phyloP scores from a whole-genome alignment of 92 coral and sea anemone genomes.

The Zoanthus sansibaricus region DNA sequence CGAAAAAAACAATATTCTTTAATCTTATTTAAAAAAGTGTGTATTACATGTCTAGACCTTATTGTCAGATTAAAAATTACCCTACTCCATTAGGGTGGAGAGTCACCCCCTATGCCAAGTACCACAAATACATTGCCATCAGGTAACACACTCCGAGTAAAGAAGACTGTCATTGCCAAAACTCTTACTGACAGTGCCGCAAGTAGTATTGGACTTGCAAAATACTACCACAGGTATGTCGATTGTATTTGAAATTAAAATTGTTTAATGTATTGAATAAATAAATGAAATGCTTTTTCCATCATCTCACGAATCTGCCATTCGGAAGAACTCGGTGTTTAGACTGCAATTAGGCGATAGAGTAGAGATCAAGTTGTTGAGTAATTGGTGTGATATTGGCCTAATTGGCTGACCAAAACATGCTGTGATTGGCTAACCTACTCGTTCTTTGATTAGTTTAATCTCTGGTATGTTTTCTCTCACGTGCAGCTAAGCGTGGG shows the following conservation, averaged over 20 bases:
- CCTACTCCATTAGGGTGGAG: constrained; percentile 70
- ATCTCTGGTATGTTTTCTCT: no score
- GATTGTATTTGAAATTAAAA: not conserved
- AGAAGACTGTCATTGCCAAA: constrained; percentile 83
- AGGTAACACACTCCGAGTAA: constrained; percentile 87
- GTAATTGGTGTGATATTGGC: no score
- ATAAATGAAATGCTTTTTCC: not conserved
- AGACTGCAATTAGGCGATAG: not conserved
- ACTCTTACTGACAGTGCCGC: constrained; percentile 95
- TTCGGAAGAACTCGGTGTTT: no score
- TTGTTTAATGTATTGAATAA: not conserved
- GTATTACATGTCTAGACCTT: no score
- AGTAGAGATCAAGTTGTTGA: no score
- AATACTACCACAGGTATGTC: constrained; percentile 94
- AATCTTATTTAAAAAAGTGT: no score
- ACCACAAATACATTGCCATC: constrained; percentile 89
- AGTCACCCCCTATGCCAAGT: constrained; percentile 98
- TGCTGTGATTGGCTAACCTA: no score
- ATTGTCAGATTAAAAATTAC: not conserved
- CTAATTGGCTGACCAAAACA: no score
- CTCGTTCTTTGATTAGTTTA: no score
- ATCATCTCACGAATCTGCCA: no score
- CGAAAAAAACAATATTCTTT: no score
- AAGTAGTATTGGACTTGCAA: constrained; percentile 91
- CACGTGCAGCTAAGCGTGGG: no score